A percentile compares a stretch with the other conserved stretches of the same genome.
These are phyloP conservation scores for Eclectus roratus DNA, from an alignment of 2,113 vertebrate genomes.

Conservation along the genomic window DNA sequence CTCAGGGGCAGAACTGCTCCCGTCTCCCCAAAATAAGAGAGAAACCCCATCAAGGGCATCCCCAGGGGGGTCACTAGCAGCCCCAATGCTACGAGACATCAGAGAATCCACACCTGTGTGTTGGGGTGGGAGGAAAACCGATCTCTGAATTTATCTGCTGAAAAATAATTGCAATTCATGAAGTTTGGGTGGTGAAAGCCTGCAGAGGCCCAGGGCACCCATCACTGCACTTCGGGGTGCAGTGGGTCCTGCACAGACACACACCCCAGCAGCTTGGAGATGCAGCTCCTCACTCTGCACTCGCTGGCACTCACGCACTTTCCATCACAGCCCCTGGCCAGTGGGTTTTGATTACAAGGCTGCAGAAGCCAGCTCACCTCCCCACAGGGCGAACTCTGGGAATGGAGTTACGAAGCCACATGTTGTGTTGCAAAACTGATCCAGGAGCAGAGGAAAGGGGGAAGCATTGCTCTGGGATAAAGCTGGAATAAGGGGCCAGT, in stretches of 20 bases:
- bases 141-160: background rate
- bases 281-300: background rate
- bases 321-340: background rate
- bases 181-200: background rate
- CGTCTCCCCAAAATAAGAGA: background rate
- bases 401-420: rapidly evolving
- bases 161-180: rapidly evolving
- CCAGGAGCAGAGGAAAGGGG: background rate
- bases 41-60: background rate
- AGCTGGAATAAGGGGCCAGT: rapidly evolving
- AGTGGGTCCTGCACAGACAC: background rate
- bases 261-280: background rate
- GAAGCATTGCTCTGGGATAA: rapidly evolving
- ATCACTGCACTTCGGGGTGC: background rate
- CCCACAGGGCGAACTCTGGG: background rate
- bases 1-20: background rate
- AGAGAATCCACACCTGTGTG: background rate
- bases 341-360: background rate
- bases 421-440: background rate
- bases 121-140: background rate
- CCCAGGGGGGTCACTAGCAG: rapidly evolving
- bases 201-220: background rate
- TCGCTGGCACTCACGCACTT: rapidly evolving
- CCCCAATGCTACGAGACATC: rapidly evolving
- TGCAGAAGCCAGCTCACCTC: background rate